phyloP scores from a whole-genome alignment of 2,888 invertebrate species.

The Poecilus cupreus region DNA sequence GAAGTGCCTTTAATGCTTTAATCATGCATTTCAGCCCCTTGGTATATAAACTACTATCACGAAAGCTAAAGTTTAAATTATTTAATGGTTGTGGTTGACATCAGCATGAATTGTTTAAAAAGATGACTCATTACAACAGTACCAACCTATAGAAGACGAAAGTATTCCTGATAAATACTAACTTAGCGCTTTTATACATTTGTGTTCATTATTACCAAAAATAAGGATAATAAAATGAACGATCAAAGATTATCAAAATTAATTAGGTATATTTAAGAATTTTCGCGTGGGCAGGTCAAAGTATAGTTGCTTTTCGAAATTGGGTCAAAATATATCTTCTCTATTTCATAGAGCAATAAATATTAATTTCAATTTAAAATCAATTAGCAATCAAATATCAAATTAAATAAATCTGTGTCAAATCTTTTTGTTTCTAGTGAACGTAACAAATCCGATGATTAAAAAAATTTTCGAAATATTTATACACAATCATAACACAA shows the following conservation, averaged over 20 bases:
- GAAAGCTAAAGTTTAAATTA: too few species aligned
- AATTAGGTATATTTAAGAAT: not conserved
- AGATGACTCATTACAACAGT: too few species aligned
- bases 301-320: not conserved
- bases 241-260: not conserved
- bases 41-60: too few species aligned
- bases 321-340: not conserved
- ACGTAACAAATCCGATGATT: not conserved
- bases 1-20: too few species aligned
- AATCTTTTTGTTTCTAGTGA: conserved; percentile 5
- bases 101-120: too few species aligned
- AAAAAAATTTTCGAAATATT: conserved; percentile 24
- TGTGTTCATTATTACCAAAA: too few species aligned
- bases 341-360: not conserved
- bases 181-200: too few species aligned
- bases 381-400: conserved; percentile 13
- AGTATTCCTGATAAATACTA: too few species aligned
- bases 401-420: conserved; percentile 8
- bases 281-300: not conserved
- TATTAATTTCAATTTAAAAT: conserved; percentile 22
- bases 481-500: not conserved
- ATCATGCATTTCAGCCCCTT: too few species aligned
- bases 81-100: too few species aligned
- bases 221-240: too few species aligned
- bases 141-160: too few species aligned